Percentiles rank a stretch among this genome's conserved stretches.
Evolutionary conservation across 2,888 invertebrate genomes (phyloP).

Genomic region (Cephus spinipes): DNA sequence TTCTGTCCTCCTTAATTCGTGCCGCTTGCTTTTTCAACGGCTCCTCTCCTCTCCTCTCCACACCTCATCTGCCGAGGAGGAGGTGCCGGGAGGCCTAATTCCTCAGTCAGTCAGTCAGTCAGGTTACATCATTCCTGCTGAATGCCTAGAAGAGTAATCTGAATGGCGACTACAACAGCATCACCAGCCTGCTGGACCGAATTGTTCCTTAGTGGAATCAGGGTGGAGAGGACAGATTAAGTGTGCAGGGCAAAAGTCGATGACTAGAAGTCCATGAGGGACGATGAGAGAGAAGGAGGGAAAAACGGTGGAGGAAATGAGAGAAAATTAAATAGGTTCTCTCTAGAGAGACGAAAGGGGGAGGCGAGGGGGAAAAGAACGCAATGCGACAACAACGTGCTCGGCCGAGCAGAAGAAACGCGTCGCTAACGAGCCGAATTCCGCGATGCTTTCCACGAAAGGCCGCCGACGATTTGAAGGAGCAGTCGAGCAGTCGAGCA

Average conservation of each 20-base stretch:
- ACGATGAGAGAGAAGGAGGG: neutral
- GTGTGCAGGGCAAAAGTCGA: neutral
- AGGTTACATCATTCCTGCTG: neutral
- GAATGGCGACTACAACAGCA: neutral
- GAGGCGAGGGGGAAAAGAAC: neutral
- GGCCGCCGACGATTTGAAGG: conserved; percentile 21
- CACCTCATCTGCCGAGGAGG: neutral
- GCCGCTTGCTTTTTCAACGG: conserved; percentile 17
- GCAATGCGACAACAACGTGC: neutral
- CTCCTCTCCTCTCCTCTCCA: conserved; percentile 11
- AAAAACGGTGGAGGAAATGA: neutral
- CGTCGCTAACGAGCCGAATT: neutral
- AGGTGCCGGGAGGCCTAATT: neutral
- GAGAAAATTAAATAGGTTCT: neutral
- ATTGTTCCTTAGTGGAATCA: neutral
- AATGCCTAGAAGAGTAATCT: neutral
- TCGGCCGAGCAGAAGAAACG: neutral
- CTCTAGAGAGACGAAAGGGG: too few relatives aligned
- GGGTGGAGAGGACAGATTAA: neutral
- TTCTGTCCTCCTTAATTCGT: conserved; percentile 19
- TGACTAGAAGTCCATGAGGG: neutral
- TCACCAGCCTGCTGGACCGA: neutral
- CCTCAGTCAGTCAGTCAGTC: neutral
- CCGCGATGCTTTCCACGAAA: neutral
- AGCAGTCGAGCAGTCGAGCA: conserved; percentile 17